Conservation (phyloP, 2,113 vertebrate genomes). For the Xenopus laevis region DNA sequence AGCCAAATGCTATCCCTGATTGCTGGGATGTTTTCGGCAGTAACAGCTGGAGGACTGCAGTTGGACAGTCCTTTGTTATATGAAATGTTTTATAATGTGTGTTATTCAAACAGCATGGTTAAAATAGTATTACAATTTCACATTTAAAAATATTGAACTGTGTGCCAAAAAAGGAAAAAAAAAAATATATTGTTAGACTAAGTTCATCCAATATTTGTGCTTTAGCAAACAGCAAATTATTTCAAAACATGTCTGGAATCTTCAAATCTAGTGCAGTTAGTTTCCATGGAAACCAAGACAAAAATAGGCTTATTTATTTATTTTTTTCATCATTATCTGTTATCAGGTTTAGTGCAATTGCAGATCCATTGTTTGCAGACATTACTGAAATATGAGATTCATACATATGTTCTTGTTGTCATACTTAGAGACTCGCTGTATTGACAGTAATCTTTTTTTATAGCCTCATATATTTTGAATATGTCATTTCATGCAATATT, state of each 20-base stretch:
- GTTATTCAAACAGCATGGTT: no score
- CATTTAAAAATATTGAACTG: no score
- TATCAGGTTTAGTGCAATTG: slow-evolving; percentile 31
- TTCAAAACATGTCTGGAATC: slow-evolving; percentile 42
- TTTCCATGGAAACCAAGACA: slow-evolving; percentile 42
- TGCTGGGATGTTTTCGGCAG: no score
- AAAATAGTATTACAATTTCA: no score
- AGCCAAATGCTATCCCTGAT: no score
- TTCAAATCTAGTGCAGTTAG: slow-evolving; percentile 25
- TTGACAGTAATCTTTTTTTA: background rate
- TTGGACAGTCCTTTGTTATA: no score
- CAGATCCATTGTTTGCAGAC: slow-evolving; percentile 43
- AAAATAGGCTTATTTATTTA: slow-evolving; percentile 44
- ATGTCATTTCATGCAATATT: background rate
- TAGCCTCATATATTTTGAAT: slow-evolving; percentile 2
- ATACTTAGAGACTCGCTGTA: slow-evolving; percentile 13
- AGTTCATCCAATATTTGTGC: slow-evolving; percentile 30
- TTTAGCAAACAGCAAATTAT: slow-evolving; percentile 40
- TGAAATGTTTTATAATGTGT: no score
- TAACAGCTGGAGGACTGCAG: no score
- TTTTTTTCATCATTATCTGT: slow-evolving; percentile 38
- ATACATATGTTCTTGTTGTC: slow-evolving; percentile 12
- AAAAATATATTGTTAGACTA: slow-evolving; percentile 10
- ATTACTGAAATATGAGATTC: slow-evolving; percentile 38
- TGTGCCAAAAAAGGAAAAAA: no score